phyloP scores from a whole-genome alignment of 1,140 invertebrate genomes.

The Coelopa frigida region DNA sequence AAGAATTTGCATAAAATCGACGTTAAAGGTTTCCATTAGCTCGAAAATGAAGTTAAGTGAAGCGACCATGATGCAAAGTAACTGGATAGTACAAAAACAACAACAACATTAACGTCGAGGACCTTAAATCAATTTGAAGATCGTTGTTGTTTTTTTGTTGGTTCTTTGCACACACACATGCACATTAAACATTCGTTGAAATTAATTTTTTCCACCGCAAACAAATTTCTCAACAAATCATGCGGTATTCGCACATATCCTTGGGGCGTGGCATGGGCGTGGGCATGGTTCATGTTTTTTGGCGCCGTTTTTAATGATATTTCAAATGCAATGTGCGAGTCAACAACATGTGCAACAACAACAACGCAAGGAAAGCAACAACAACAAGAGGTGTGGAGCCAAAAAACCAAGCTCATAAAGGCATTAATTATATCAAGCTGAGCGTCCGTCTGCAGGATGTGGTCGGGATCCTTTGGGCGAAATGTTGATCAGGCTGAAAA shows the following conservation, averaged over 20 bases:
- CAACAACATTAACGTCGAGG: constrained; percentile 29
- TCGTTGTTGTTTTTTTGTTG: no score
- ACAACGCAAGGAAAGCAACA: no score
- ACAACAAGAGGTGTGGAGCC: background rate
- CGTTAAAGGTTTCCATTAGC: constrained; percentile 41
- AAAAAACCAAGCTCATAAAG: constrained; percentile 20
- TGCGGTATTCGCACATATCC: constrained; percentile 21
- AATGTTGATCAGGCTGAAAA: no score
- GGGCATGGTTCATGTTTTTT: background rate
- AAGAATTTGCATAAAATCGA: constrained; percentile 45
- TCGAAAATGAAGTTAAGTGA: background rate
- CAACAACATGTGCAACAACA: no score
- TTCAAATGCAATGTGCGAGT: no score
- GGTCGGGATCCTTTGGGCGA: no score
- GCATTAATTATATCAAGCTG: constrained; percentile 21
- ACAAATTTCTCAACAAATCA: constrained; percentile 26
- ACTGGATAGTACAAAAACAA: no score
- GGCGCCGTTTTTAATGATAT: no score
- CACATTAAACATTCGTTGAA: constrained; percentile 39
- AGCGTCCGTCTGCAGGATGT: no score
- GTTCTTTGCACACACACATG: no score
- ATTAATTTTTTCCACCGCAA: constrained; percentile 39
- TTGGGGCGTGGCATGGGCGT: background rate
- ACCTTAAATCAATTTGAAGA: constrained; percentile 44
- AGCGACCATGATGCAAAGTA: no score